A percentile compares a stretch with the other conserved stretches of the same genome.
These are phyloP conservation scores for Anomalospiza imberbis DNA, from an alignment of 2,797 vertebrate genomes.

Conservation along the genomic window DNA sequence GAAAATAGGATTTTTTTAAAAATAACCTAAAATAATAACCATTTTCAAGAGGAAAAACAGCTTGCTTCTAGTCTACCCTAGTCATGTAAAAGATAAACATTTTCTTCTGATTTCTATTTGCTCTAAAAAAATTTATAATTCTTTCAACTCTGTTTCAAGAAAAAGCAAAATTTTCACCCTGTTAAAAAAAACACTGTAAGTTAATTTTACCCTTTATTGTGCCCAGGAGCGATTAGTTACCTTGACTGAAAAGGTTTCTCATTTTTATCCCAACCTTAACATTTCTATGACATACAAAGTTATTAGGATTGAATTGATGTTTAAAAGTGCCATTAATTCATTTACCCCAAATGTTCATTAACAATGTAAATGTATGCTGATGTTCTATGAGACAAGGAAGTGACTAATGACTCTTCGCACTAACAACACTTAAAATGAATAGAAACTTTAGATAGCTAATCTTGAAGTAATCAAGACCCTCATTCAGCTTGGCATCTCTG, in stretches of 20 bases:
- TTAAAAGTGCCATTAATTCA: constrained; percentile 88
- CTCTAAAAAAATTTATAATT: neutral
- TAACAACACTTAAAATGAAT: constrained; percentile 84
- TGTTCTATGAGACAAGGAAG: constrained; percentile 88
- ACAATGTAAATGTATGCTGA: constrained; percentile 97
- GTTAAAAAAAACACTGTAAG: constrained; percentile 57
- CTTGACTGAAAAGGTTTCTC: constrained; percentile 73
- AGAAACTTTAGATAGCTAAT: constrained; percentile 92
- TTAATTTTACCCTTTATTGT: constrained; percentile 73
- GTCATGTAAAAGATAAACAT: neutral
- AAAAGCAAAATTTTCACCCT: constrained; percentile 38
- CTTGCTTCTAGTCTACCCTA: neutral
- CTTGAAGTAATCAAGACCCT: constrained; percentile 87
- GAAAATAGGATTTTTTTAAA: neutral
- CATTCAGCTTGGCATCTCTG: constrained; percentile 86
- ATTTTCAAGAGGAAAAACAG: neutral
- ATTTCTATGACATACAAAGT: constrained; percentile 77
- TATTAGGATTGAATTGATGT: constrained; percentile 87
- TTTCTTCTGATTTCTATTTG: constrained; percentile 6
- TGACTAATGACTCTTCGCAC: constrained; percentile 89
- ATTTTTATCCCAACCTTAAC: constrained; percentile 77
- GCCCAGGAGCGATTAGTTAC: constrained; percentile 72
- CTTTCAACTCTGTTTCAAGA: constrained; percentile 39
- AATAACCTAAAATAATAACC: neutral
- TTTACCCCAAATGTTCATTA: constrained; percentile 93